Conservation (phyloP, 2,888 invertebrate genomes). For the Drosophila colorata region DNA sequence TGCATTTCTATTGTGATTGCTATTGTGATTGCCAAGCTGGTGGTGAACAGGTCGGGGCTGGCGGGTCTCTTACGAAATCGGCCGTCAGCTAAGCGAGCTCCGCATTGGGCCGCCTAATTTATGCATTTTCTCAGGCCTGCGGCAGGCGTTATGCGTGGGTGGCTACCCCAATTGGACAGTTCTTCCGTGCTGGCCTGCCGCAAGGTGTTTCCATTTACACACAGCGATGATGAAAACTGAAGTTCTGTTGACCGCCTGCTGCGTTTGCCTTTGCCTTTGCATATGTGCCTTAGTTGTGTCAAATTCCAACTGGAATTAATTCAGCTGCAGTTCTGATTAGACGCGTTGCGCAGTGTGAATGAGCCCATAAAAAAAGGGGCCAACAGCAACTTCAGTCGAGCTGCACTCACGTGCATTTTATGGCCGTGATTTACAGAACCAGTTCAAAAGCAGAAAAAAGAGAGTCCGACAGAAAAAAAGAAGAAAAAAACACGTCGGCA, state of each 20-base stretch:
- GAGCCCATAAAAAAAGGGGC: conserved; percentile 36
- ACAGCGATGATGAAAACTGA: conserved; percentile 43
- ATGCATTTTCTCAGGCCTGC: conserved; percentile 59
- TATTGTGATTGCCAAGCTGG: no score
- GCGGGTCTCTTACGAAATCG: conserved; percentile 29
- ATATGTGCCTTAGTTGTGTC: no score
- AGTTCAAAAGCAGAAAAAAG: conserved; percentile 14
- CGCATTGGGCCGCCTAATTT: conserved; percentile 33
- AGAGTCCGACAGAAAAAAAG: conserved; percentile 1
- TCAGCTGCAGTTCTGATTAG: conserved; percentile 45
- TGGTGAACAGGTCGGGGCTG: no score
- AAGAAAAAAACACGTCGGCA: conserved; percentile 30
- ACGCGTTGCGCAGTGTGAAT: conserved; percentile 38
- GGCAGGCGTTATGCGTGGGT: conserved; percentile 52
- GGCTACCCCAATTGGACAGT: conserved; percentile 3
- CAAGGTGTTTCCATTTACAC: conserved; percentile 70
- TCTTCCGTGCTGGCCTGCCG: conserved; percentile 1
- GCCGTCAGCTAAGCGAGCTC: no score
- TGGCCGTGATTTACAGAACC: conserved; percentile 68
- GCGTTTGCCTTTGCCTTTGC: no score
- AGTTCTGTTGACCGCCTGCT: not conserved
- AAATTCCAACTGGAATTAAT: conserved; percentile 36
- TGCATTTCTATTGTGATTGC: conserved; percentile 26
- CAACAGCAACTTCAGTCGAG: conserved; percentile 3
- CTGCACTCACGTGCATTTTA: conserved; percentile 70